phyloP scores from a whole-genome alignment of 2,113 vertebrate genomes.

The Ondatra zibethicus region DNA sequence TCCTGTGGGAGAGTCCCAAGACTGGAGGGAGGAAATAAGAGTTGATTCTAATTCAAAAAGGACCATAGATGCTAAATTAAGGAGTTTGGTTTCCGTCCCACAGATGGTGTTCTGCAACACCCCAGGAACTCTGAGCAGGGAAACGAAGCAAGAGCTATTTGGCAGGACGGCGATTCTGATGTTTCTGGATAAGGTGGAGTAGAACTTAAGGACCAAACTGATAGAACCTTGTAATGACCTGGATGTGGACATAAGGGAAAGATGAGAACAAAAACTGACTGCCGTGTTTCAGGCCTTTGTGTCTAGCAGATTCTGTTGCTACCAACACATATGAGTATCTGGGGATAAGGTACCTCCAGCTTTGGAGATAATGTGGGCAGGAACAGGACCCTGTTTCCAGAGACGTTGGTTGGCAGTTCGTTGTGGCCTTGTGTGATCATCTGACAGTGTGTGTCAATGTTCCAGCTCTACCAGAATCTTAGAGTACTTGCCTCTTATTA shows the following conservation, averaged over 20 bases:
- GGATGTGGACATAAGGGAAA: not conserved
- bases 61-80: not conserved
- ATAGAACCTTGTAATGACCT: not conserved
- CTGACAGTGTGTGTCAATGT: not conserved
- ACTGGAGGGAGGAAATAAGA: not conserved
- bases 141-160: not conserved
- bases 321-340: not conserved
- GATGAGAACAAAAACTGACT: not conserved
- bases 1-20: not conserved
- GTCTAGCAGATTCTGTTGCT: not conserved
- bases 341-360: not conserved
- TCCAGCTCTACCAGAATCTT: not conserved
- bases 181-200: constrained; percentile 12
- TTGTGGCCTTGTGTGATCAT: not conserved
- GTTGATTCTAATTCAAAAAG: not conserved
- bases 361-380: not conserved
- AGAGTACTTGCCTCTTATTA: not conserved
- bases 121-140: not conserved
- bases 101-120: not conserved
- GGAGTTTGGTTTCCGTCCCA: not conserved
- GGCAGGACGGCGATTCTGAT: not conserved
- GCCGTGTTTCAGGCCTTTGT: constrained; percentile 9
- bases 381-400: not conserved
- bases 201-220: constrained; percentile 24
- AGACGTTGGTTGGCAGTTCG: not conserved